Evolutionary conservation across 2,888 invertebrate species (phyloP).

Genomic region (Tetragonula carbonaria): DNA sequence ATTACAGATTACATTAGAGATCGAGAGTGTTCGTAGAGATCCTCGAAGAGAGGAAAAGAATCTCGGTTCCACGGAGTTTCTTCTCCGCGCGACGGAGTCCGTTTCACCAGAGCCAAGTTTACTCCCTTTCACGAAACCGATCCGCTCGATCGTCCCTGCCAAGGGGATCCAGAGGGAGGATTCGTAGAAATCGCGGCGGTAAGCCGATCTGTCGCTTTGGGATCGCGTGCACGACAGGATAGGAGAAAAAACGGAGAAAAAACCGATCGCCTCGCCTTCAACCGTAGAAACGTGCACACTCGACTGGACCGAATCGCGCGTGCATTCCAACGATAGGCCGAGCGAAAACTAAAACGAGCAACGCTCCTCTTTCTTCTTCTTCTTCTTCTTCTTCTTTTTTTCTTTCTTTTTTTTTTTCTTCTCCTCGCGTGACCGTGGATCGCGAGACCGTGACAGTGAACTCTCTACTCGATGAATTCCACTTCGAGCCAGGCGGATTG

Average conservation of each 20-base stretch:
- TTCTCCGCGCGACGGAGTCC: constrained; percentile 1
- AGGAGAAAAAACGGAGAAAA: constrained; percentile 68
- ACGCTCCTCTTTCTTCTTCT: constrained; percentile 21
- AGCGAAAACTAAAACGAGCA: constrained; percentile 68
- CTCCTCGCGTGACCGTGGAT: constrained; percentile 8
- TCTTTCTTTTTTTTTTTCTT: too few relatives aligned
- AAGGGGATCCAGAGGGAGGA: constrained; percentile 21
- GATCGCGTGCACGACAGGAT: constrained; percentile 18
- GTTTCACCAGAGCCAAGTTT: constrained; percentile 29
- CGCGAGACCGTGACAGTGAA: constrained; percentile 71
- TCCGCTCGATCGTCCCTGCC: constrained; percentile 1
- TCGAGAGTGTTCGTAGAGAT: background rate
- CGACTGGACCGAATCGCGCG: constrained; percentile 37
- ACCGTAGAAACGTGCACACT: constrained; percentile 27
- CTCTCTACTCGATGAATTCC: constrained; percentile 67
- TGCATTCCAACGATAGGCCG: constrained; percentile 42
- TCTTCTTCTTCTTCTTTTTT: constrained; percentile 10
- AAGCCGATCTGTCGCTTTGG: constrained; percentile 34
- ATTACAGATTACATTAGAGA: background rate
- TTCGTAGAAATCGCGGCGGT: constrained; percentile 49
- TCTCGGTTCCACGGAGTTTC: constrained; percentile 14
- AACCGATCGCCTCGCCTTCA: constrained; percentile 51
- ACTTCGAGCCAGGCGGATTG: constrained; percentile 19
- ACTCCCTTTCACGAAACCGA: constrained; percentile 44
- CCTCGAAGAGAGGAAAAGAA: background rate